These are phyloP conservation scores for Drosophila orena DNA, from an alignment of 1,140 invertebrate genomes.

Conservation along the genomic window DNA sequence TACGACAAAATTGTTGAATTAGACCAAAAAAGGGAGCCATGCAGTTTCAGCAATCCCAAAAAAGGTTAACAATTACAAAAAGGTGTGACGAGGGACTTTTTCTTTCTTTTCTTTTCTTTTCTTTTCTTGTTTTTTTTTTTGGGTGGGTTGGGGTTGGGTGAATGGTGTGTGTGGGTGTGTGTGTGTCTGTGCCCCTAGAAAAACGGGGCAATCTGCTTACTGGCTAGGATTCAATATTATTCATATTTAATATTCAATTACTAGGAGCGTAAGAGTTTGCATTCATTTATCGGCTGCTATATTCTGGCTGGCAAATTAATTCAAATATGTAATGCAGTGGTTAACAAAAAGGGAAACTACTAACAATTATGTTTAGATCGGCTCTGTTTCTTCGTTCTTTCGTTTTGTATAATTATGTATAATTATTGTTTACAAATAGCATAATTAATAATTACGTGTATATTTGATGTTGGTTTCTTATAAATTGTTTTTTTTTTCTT, in stretches of 20 bases:
- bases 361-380: conserved; percentile 67
- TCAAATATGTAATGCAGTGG: conserved; percentile 55
- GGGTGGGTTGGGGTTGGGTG: background rate
- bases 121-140: too few species aligned
- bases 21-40: conserved; percentile 18
- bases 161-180: conserved; percentile 3
- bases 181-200: conserved; percentile 45
- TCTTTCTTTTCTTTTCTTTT: too few species aligned
- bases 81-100: background rate
- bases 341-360: conserved; percentile 59
- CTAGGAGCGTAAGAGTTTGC: conserved; percentile 68
- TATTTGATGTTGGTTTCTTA: conserved; percentile 54
- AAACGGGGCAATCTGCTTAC: conserved; percentile 61
- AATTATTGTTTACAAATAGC: conserved; percentile 77
- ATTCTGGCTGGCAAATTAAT: conserved; percentile 33
- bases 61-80: conserved; percentile 42
- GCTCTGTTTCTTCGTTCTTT: conserved; percentile 30
- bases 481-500: conserved; percentile 18
- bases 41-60: conserved; percentile 7
- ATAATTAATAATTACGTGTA: conserved; percentile 73
- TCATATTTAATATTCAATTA: conserved; percentile 72
- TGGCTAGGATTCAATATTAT: conserved; percentile 42
- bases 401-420: conserved; percentile 68
- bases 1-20: conserved; percentile 34
- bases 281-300: conserved; percentile 51